Conservation (phyloP, 2,113 vertebrate species). For the Ophthalmolycus amberensis region DNA sequence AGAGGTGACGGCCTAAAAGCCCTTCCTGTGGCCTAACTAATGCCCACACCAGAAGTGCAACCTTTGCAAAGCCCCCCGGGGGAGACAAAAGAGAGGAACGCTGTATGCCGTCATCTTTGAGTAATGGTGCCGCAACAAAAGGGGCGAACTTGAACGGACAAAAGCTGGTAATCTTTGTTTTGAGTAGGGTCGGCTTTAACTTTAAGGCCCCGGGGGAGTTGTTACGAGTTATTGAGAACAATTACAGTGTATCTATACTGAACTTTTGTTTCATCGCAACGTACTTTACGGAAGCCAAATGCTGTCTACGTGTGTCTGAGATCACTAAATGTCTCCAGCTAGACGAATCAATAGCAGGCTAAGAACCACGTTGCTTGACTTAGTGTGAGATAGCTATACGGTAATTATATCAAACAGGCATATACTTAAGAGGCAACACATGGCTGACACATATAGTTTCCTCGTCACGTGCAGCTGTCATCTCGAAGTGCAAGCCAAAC, state of each 20-base stretch:
- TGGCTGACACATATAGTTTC: constrained; percentile 62
- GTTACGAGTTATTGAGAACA: constrained; percentile 3
- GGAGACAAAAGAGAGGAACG: constrained; percentile 62
- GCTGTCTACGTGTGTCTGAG: constrained; percentile 14
- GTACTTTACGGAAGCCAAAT: not conserved
- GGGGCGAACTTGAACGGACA: constrained; percentile 63
- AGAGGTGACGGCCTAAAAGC: constrained; percentile 71
- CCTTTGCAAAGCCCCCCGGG: constrained; percentile 69
- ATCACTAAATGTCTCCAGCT: constrained; percentile 27
- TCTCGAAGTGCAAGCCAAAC: constrained; percentile 65
- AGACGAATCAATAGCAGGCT: constrained; percentile 2
- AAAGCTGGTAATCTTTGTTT: constrained; percentile 73
- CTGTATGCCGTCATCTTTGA: constrained; percentile 77
- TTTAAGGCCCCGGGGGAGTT: constrained; percentile 14
- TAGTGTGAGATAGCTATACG: constrained; percentile 20
- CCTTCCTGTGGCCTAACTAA: constrained; percentile 76
- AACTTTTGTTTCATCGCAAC: not conserved
- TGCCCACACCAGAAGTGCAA: constrained; percentile 81
- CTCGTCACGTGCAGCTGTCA: constrained; percentile 67
- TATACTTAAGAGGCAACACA: constrained; percentile 65
- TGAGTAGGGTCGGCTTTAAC: constrained; percentile 48
- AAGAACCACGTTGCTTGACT: constrained; percentile 11
- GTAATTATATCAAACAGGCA: constrained; percentile 61
- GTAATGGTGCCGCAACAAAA: constrained; percentile 72
- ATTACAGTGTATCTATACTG: constrained; percentile 27